Conservation (phyloP, 2,888 invertebrate genomes). For the Macrosoma leucophasiata region DNA sequence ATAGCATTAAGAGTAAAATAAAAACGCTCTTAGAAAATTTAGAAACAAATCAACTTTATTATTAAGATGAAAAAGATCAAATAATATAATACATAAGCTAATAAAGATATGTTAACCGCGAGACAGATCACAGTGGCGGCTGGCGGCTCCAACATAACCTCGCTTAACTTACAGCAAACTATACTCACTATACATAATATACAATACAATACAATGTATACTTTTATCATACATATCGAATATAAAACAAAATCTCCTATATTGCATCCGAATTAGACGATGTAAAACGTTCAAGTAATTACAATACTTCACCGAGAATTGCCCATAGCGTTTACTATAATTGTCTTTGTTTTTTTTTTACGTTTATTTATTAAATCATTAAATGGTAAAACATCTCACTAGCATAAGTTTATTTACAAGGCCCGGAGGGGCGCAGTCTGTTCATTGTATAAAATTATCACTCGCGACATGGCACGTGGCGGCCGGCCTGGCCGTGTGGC, state of each 20-base stretch:
- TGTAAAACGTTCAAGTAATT: slow-evolving; percentile 55
- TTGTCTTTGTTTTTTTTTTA: slow-evolving; percentile 56
- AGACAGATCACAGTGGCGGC: too few species aligned
- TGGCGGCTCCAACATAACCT: slow-evolving; percentile 34
- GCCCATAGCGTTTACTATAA: slow-evolving; percentile 52
- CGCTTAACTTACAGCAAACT: slow-evolving; percentile 34
- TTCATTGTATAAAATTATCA: slow-evolving; percentile 67
- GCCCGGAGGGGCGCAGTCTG: slow-evolving; percentile 55
- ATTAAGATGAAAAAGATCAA: slow-evolving; percentile 75
- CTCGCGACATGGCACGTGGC: slow-evolving; percentile 55
- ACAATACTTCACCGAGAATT: slow-evolving; percentile 58
- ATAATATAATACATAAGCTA: slow-evolving; percentile 68
- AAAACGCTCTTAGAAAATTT: slow-evolving; percentile 56
- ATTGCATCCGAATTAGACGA: slow-evolving; percentile 46
- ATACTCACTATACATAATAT: slow-evolving; percentile 30
- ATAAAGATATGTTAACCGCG: slow-evolving; percentile 56
- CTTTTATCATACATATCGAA: slow-evolving; percentile 42
- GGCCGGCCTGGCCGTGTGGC: slow-evolving; percentile 14
- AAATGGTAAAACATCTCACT: slow-evolving; percentile 72
- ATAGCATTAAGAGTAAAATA: slow-evolving; percentile 20
- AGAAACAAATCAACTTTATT: slow-evolving; percentile 76
- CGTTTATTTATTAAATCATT: slow-evolving; percentile 41
- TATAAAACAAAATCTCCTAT: slow-evolving; percentile 45
- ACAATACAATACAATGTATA: slow-evolving; percentile 22
- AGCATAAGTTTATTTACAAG: slow-evolving; percentile 65